A percentile compares a stretch with the other conserved stretches of the same genome.
phyloP scores from a whole-genome alignment of 2,888 invertebrate genomes.

The Scrobipalpa costella region DNA sequence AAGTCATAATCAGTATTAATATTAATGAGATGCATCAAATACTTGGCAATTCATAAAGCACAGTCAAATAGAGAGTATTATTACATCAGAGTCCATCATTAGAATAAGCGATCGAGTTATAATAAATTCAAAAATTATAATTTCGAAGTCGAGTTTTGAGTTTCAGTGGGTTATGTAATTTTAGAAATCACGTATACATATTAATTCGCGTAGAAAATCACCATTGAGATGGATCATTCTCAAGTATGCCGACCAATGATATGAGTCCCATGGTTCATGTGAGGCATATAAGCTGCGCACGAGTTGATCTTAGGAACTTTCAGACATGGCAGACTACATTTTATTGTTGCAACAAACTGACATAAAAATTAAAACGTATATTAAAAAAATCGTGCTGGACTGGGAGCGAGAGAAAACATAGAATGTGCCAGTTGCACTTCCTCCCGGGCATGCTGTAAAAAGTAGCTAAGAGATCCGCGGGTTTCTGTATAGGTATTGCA shows the following conservation, averaged over 20 bases:
- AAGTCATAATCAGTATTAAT: background rate
- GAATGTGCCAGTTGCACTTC: no score
- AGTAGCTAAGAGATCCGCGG: no score
- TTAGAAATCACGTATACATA: slow-evolving; percentile 55
- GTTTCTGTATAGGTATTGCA: no score
- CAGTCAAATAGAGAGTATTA: slow-evolving; percentile 15
- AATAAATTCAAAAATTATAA: slow-evolving; percentile 27
- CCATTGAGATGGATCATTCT: slow-evolving; percentile 47
- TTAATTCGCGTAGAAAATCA: slow-evolving; percentile 54
- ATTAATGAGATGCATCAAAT: background rate
- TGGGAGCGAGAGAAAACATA: no score
- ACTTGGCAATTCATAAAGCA: slow-evolving; percentile 10
- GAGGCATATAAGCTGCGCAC: slow-evolving; percentile 32
- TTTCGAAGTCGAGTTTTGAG: slow-evolving; percentile 19
- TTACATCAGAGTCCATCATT: slow-evolving; percentile 20
- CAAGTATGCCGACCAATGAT: slow-evolving; percentile 45
- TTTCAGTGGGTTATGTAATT: slow-evolving; percentile 46
- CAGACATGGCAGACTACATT: slow-evolving; percentile 36
- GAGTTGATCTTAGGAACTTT: slow-evolving; percentile 29
- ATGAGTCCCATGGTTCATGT: slow-evolving; percentile 38
- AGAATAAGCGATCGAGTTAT: slow-evolving; percentile 15
- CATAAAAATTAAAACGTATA: no score
- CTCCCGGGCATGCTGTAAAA: no score
- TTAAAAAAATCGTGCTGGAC: no score
- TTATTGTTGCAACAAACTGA: background rate